Conservation (phyloP, 2,888 invertebrate species). For the Caenorhabditis angaria region DNA sequence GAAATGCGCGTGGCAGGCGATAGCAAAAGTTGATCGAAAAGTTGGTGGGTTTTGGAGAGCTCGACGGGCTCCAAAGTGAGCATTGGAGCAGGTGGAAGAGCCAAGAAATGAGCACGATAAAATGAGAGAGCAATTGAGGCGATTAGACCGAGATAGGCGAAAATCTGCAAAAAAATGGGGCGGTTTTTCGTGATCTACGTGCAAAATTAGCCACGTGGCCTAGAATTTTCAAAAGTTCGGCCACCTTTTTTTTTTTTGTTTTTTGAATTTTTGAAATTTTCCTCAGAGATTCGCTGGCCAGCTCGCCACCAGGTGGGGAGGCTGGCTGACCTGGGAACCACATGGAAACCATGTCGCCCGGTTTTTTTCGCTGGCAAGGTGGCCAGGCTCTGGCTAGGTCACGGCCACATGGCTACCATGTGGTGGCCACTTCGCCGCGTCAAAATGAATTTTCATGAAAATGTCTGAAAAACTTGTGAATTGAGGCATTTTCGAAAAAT, state of each 20-base stretch:
- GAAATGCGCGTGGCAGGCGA: conserved; percentile 37
- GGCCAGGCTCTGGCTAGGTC: no score
- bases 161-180: conserved; percentile 17
- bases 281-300: no score
- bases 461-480: no score
- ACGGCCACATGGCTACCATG: no score
- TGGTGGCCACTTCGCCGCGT: no score
- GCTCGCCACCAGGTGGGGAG: no score
- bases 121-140: conserved; percentile 40
- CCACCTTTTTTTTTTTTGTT: background rate
- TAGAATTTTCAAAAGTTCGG: background rate
- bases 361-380: no score
- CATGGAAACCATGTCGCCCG: no score
- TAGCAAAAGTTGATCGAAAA: conserved; percentile 41
- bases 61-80: conserved; percentile 57
- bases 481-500: no score
- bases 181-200: background rate
- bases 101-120: conserved; percentile 26
- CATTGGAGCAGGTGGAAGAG: conserved; percentile 57
- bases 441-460: no score
- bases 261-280: background rate
- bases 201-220: background rate
- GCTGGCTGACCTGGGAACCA: no score
- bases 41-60: conserved; percentile 23
- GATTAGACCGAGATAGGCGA: conserved; percentile 20